Conservation (phyloP, 2,888 invertebrate species). For the Malthinus seriepunctatus region DNA sequence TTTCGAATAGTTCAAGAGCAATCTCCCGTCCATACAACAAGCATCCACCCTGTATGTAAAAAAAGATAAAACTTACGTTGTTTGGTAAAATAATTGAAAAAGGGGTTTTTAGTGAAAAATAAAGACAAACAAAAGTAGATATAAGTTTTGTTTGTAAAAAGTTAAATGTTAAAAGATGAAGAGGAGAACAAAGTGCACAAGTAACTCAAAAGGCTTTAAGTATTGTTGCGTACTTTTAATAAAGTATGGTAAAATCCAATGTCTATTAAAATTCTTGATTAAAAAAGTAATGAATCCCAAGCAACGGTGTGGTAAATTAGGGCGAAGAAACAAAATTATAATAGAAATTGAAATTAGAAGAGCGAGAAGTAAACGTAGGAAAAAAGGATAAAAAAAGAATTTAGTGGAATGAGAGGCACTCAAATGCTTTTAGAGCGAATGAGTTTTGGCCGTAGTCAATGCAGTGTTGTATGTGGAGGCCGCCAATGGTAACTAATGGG, state of each 20-base stretch:
- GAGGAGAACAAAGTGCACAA: too few species aligned
- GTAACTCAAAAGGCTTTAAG: background rate
- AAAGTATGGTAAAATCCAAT: slow-evolving; percentile 28
- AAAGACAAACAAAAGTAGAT: too few species aligned
- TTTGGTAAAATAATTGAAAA: too few species aligned
- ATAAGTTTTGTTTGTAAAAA: too few species aligned
- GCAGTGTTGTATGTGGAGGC: slow-evolving; percentile 38
- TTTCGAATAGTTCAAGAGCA: too few species aligned
- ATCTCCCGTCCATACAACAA: too few species aligned
- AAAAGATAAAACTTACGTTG: too few species aligned
- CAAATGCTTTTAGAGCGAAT: slow-evolving; percentile 53
- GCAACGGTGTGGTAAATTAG: slow-evolving; percentile 30
- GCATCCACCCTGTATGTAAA: too few species aligned
- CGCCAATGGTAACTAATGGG: slow-evolving; percentile 49
- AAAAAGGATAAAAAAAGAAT: slow-evolving; percentile 19
- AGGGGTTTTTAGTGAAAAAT: too few species aligned
- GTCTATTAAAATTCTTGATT: slow-evolving; percentile 28
- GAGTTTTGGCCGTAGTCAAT: slow-evolving; percentile 49
- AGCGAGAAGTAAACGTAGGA: slow-evolving; percentile 30
- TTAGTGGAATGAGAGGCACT: slow-evolving; percentile 38
- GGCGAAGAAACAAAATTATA: slow-evolving; percentile 33
- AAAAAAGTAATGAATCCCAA: slow-evolving; percentile 30
- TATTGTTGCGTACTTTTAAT: slow-evolving; percentile 25
- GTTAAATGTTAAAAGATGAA: too few species aligned
- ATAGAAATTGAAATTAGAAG: slow-evolving; percentile 36